Evolutionary conservation across 23 tunicate genomes (phyloP).

Genomic region (Pegea sp.): DNA sequence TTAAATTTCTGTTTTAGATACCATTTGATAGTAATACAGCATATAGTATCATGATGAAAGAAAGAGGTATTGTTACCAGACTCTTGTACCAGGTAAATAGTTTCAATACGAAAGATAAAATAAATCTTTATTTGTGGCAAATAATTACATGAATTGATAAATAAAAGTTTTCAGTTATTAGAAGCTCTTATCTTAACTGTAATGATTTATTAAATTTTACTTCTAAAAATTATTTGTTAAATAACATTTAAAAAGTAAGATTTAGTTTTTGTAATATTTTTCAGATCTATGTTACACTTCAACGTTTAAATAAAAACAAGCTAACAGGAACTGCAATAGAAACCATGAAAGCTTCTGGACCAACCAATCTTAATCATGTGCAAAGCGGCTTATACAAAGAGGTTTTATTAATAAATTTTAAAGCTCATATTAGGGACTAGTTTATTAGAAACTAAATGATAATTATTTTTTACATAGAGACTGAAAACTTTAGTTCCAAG

Average conservation of each 20-base stretch:
- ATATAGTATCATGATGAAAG: slow-evolving; percentile 67
- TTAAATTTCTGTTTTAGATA: slow-evolving; percentile 14
- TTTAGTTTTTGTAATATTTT: not conserved
- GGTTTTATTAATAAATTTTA: too few relatives aligned
- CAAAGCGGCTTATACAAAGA: slow-evolving; percentile 65
- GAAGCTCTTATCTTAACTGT: too few relatives aligned
- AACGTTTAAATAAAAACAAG: slow-evolving; percentile 56
- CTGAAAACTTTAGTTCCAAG: slow-evolving; percentile 63
- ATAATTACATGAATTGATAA: too few relatives aligned
- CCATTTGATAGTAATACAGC: slow-evolving; percentile 85
- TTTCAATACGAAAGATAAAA: too few relatives aligned
- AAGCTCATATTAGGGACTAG: not conserved
- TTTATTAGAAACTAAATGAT: not conserved
- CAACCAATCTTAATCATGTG: slow-evolving; percentile 47
- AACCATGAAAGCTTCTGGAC: slow-evolving; percentile 73
- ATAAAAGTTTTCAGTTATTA: too few relatives aligned
- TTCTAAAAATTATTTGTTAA: too few relatives aligned
- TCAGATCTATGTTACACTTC: slow-evolving; percentile 53
- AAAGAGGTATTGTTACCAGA: slow-evolving; percentile 74
- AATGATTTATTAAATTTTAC: too few relatives aligned
- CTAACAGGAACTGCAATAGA: slow-evolving; percentile 86
- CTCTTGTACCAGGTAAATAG: slow-evolving; percentile 79
- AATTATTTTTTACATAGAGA: slow-evolving; percentile 8
- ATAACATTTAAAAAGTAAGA: too few relatives aligned
- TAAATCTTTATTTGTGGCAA: too few relatives aligned